Evolutionary conservation across 2,113 vertebrate species (phyloP).

Genomic region (Brachyhypopomus occidentalis): DNA sequence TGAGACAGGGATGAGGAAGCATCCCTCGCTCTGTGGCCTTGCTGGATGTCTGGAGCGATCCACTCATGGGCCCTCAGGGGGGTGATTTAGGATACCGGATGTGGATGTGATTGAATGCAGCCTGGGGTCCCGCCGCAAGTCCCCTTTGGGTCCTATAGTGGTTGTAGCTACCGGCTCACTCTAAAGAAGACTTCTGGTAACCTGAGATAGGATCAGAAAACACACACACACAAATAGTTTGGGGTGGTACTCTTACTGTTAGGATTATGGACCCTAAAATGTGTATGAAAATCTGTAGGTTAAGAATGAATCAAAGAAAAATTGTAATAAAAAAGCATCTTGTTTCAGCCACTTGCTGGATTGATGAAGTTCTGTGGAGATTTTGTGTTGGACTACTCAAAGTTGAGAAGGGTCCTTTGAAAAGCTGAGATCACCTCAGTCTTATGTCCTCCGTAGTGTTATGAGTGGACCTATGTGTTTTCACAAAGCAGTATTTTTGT

Average conservation of each 20-base stretch:
- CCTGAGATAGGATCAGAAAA: slow-evolving; percentile 7
- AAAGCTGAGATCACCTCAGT: background rate
- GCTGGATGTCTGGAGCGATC: slow-evolving; percentile 69
- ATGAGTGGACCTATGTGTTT: slow-evolving; percentile 9
- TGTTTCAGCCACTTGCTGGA: background rate
- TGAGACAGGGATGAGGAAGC: slow-evolving; percentile 58
- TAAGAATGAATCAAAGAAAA: background rate
- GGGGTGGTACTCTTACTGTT: too few species aligned
- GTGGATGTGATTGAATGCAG: slow-evolving; percentile 70
- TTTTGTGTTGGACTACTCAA: background rate
- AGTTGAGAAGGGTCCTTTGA: background rate
- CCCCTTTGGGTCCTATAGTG: slow-evolving; percentile 18
- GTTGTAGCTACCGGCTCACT: slow-evolving; percentile 1
- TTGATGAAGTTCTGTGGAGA: background rate
- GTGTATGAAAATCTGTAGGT: background rate
- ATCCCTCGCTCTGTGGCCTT: slow-evolving; percentile 70
- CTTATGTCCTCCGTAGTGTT: background rate
- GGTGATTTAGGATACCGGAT: slow-evolving; percentile 68
- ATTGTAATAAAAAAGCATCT: slow-evolving; percentile 2
- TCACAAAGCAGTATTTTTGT: background rate
- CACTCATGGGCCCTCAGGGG: slow-evolving; percentile 56
- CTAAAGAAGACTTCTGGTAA: slow-evolving; percentile 14
- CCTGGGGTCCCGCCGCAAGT: slow-evolving; percentile 35
- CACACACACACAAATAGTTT: background rate
- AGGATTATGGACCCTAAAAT: too few species aligned